phyloP scores from a whole-genome alignment of 2,888 invertebrate genomes.

The Pollenia amentaria region DNA sequence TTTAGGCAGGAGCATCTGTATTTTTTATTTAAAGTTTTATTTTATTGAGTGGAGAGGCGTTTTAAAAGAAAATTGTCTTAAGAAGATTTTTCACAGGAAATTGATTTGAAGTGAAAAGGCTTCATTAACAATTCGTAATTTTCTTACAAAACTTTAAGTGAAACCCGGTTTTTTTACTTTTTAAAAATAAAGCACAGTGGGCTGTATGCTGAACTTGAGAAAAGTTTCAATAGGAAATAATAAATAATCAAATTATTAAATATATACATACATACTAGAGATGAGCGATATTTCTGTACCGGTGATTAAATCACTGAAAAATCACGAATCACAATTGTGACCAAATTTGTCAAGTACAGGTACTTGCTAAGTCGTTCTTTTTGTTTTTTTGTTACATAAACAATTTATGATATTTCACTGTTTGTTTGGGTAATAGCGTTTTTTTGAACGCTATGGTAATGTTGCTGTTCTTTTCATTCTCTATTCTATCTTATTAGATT shows the following conservation, averaged over 20 bases:
- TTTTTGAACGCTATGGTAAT: too few relatives aligned
- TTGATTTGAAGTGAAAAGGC: slow-evolving; percentile 59
- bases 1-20: slow-evolving; percentile 6
- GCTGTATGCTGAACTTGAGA: not conserved
- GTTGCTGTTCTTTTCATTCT: too few relatives aligned
- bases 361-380: too few relatives aligned
- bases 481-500: too few relatives aligned
- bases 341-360: too few relatives aligned
- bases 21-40: slow-evolving; percentile 27
- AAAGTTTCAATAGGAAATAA: not conserved
- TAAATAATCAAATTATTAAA: not conserved
- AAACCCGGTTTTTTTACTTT: not conserved
- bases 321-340: too few relatives aligned
- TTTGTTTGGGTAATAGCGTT: too few relatives aligned
- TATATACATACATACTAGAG: too few relatives aligned
- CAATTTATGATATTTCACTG: too few relatives aligned
- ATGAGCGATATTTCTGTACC: too few relatives aligned
- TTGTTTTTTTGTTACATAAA: too few relatives aligned
- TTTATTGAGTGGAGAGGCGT: not conserved
- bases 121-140: slow-evolving; percentile 55
- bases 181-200: not conserved
- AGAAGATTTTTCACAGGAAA: slow-evolving; percentile 36
- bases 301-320: too few relatives aligned
- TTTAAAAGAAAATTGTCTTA: slow-evolving; percentile 29
- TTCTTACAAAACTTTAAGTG: slow-evolving; percentile 28